phyloP scores from a whole-genome alignment of 2,888 invertebrate species.

The Leucophenga montana region DNA sequence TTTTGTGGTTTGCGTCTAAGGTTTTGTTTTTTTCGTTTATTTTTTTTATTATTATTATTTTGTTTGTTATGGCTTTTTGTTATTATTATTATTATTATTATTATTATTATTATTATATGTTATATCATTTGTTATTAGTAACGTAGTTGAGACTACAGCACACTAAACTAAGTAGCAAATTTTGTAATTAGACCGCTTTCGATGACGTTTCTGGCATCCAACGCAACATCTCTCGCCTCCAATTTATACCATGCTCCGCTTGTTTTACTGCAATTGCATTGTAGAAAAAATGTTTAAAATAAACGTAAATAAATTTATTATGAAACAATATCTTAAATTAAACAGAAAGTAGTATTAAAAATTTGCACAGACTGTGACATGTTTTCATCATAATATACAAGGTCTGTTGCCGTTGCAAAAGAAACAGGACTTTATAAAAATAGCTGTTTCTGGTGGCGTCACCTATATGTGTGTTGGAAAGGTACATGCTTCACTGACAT shows the following conservation, averaged over 20 bases:
- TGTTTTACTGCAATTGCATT: constrained; percentile 67
- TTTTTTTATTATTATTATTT: constrained; percentile 44
- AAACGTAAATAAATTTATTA: neutral
- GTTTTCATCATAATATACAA: too few relatives aligned
- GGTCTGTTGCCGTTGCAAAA: too few relatives aligned
- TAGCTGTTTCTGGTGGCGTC: too few relatives aligned
- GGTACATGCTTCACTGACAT: too few relatives aligned
- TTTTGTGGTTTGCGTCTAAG: constrained; percentile 37
- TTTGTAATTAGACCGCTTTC: constrained; percentile 71
- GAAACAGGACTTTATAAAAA: too few relatives aligned
- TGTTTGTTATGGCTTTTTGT: constrained; percentile 18
- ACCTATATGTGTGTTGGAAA: too few relatives aligned
- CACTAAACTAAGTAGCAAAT: constrained; percentile 51
- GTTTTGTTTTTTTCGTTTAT: constrained; percentile 14
- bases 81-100: constrained; percentile 37
- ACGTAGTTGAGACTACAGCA: constrained; percentile 18
- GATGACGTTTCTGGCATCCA: constrained; percentile 74
- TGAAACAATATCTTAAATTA: too few relatives aligned
- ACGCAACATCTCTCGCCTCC: constrained; percentile 73
- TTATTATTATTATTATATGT: constrained; percentile 34
- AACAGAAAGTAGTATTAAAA: too few relatives aligned
- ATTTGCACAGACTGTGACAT: too few relatives aligned
- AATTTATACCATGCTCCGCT: constrained; percentile 72
- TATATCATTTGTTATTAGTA: constrained; percentile 17
- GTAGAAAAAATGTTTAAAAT: constrained; percentile 24